Conservation (phyloP, 2,888 invertebrate genomes). For the Allophyes oxyacanthae region DNA sequence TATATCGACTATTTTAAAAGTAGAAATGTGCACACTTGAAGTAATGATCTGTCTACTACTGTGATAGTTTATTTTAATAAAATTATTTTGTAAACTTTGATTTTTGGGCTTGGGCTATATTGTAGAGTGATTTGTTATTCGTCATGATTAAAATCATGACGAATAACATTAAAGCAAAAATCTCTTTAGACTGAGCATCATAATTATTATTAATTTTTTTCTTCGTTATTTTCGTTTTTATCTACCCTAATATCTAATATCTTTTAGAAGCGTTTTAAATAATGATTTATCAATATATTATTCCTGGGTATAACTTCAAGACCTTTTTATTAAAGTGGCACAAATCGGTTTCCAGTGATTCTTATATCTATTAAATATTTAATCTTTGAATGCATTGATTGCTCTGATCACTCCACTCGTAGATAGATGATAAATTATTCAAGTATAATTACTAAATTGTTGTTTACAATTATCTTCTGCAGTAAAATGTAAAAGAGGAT, state of each 20-base stretch:
- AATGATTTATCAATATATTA: slow-evolving; percentile 10
- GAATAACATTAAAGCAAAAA: slow-evolving; percentile 15
- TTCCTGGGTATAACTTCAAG: slow-evolving; percentile 2
- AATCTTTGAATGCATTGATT: neutral
- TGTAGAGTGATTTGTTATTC: slow-evolving; percentile 12
- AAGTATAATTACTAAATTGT: slow-evolving; percentile 16
- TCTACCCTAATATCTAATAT: slow-evolving; percentile 18
- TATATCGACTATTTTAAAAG: slow-evolving; percentile 45
- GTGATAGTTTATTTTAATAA: slow-evolving; percentile 60
- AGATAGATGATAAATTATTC: slow-evolving; percentile 19
- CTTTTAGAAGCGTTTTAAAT: slow-evolving; percentile 13
- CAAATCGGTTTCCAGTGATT: slow-evolving; percentile 42
- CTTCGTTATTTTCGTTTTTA: slow-evolving; percentile 9
- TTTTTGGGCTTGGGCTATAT: slow-evolving; percentile 14
- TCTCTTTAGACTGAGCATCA: slow-evolving; percentile 40
- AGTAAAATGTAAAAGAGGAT: slow-evolving; percentile 13
- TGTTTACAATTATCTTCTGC: slow-evolving; percentile 16
- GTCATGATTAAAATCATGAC: too few species aligned
- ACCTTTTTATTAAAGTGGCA: slow-evolving; percentile 20
- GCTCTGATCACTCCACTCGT: slow-evolving; percentile 12
- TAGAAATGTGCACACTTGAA: slow-evolving; percentile 49
- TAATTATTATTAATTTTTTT: slow-evolving; percentile 21
- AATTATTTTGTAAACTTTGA: slow-evolving; percentile 16
- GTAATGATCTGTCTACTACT: slow-evolving; percentile 66
- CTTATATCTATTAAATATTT: slow-evolving; percentile 12